Base-by-base conservation (phyloP, 2,113 vertebrate genomes). In the Tupaia tana region DNA sequence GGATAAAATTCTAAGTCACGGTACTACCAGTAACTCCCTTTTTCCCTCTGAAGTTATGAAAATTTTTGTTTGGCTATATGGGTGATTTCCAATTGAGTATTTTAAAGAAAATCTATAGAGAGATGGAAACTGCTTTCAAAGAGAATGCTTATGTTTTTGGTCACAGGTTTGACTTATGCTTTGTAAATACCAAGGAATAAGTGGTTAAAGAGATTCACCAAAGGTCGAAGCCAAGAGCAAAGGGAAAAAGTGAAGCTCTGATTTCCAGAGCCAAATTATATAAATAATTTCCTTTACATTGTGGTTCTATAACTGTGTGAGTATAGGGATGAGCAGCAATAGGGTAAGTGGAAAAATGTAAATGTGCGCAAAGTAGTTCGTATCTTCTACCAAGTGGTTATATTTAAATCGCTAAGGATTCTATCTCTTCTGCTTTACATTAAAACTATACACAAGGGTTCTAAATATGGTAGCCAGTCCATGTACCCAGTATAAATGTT, bases 121-220 rank as follows among this genome's bases (percentile, higher is more conserved):
- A 86, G 8, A 71, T 20, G 31, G 18, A 92, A 89, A 89, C 4
- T 89, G 70, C 61, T 88, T 87, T 86, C 27, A 82, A 71, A 91
- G n/a, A 89, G 74, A 95, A 73, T 58, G 20, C 31, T 59, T 91
- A 66, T 78, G n/a, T 54, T 71, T 84, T 80, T 43, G 20, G 78
- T 61, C 56, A 29, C 6, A 29, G n/a, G 4, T 84, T 84, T 67
- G 58, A 78, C 25, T 10, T 79, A 3, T 25, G 58, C 74, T 89
- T 91, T 58, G 18, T 52, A 86, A 81, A 64, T 34, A 71, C 20
- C 1, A 89, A 89, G 31, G 82, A 86, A 89, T 74, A 27, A 74
- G 63, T 16, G 9, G 59, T 31, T 22, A 86, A 86, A 92, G 18
- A 78, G 22, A 83, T 52, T 73, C 64, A 89, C 29, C 71, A 43